phyloP scores from a whole-genome alignment of 2,888 invertebrate genomes.

The Drosophila mimica region DNA sequence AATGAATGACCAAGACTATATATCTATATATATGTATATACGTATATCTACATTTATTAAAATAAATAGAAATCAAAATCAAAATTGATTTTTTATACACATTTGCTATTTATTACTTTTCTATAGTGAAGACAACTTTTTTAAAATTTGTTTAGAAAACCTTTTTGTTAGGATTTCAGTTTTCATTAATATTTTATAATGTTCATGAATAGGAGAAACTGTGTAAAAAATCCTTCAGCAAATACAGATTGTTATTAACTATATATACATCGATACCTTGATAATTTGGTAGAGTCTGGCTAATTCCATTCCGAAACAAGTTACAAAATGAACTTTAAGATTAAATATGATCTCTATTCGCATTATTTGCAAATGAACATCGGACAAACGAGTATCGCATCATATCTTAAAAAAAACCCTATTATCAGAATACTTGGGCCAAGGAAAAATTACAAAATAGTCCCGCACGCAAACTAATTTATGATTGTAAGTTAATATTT shows the following conservation, averaged over 20 bases:
- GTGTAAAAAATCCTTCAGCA: not conserved
- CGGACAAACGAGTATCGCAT: not conserved
- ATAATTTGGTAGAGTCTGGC: not conserved
- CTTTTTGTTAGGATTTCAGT: not conserved
- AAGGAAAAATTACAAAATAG: not conserved
- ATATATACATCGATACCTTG: not conserved
- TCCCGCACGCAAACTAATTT: slow-evolving; percentile 6
- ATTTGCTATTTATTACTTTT: not conserved
- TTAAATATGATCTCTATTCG: not conserved
- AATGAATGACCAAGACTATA: no score
- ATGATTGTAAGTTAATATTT: not conserved
- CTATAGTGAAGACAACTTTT: not conserved
- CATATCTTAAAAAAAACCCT: not conserved
- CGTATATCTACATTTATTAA: no score
- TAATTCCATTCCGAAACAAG: not conserved
- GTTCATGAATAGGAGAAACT: not conserved
- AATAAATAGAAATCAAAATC: no score
- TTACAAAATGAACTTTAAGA: not conserved
- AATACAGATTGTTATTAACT: not conserved
- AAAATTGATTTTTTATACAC: not conserved
- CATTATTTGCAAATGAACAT: not conserved
- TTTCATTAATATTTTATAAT: no score
- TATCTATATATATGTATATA: no score
- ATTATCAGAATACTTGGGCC: not conserved
- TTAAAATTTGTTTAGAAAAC: not conserved